Conservation (phyloP, 1,140 invertebrate species). For the Bombus waltoni region DNA sequence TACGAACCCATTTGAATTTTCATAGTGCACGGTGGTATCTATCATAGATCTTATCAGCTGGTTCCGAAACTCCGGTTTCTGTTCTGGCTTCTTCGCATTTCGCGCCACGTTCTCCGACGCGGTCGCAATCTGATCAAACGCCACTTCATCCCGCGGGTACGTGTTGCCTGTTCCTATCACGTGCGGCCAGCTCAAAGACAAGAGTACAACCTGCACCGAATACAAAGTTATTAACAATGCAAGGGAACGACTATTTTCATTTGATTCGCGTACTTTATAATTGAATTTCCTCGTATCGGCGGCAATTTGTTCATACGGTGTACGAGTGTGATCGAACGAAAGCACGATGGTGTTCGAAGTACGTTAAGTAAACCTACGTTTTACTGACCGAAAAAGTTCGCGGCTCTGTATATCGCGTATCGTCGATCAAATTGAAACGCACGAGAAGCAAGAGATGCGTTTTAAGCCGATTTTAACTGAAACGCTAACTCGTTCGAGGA, state of each 20-base stretch:
- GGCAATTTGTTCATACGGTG: not conserved
- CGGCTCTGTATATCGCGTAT: too few species aligned
- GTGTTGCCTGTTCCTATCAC: constrained; percentile 54
- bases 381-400: not conserved
- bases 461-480: not conserved
- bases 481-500: too few species aligned
- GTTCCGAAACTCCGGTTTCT: constrained; percentile 41
- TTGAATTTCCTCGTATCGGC: not conserved
- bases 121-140: constrained; percentile 76
- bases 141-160: constrained; percentile 53
- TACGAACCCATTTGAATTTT: constrained; percentile 77
- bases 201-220: constrained; percentile 72
- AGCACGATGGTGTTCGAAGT: not conserved
- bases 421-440: not conserved
- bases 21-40: constrained; percentile 68
- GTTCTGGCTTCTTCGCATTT: constrained; percentile 14
- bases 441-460: not conserved
- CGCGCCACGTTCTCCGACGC: constrained; percentile 69
- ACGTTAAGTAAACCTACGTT: not conserved
- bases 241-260: not conserved
- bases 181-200: constrained; percentile 75
- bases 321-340: not conserved
- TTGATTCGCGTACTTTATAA: too few species aligned
- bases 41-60: constrained; percentile 23
- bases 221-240: constrained; percentile 8